These are phyloP conservation scores for Lates calcarifer DNA, from an alignment of 2,113 vertebrate species.

Conservation along the genomic window DNA sequence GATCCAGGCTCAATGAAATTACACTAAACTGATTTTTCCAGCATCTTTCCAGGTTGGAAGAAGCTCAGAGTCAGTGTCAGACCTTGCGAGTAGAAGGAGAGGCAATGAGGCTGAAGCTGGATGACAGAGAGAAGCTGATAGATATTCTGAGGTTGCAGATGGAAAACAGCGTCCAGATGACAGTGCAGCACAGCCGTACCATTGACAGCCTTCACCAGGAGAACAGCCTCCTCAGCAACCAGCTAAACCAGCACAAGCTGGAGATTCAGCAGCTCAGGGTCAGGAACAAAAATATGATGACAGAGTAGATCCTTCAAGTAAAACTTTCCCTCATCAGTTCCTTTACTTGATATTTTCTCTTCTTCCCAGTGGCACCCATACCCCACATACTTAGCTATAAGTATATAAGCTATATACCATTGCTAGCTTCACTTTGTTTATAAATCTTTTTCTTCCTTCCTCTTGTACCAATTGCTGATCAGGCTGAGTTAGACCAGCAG, in stretches of 20 bases:
- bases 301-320: background rate
- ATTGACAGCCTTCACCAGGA: conserved; percentile 82
- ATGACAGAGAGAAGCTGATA: conserved; percentile 78
- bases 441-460: background rate
- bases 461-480: conserved; percentile 40
- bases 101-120: conserved; percentile 75
- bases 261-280: conserved; percentile 87
- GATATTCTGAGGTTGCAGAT: conserved; percentile 81
- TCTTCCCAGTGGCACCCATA: background rate
- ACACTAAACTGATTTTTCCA: background rate
- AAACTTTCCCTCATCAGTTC: background rate
- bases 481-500: conserved; percentile 81
- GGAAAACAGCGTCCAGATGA: conserved; percentile 74
- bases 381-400: background rate
- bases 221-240: conserved; percentile 83
- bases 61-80: conserved; percentile 54
- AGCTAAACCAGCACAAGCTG: conserved; percentile 79
- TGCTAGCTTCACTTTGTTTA: background rate
- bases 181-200: conserved; percentile 75
- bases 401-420: too few species aligned
- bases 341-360: background rate
- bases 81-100: conserved; percentile 69
- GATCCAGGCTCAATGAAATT: background rate
- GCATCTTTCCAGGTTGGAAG: conserved; percentile 57
- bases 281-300: background rate